A percentile compares a stretch with the other conserved stretches of the same genome.
Evolutionary conservation across 2,888 invertebrate genomes (phyloP).

Genomic region (Callimorpha dominula): DNA sequence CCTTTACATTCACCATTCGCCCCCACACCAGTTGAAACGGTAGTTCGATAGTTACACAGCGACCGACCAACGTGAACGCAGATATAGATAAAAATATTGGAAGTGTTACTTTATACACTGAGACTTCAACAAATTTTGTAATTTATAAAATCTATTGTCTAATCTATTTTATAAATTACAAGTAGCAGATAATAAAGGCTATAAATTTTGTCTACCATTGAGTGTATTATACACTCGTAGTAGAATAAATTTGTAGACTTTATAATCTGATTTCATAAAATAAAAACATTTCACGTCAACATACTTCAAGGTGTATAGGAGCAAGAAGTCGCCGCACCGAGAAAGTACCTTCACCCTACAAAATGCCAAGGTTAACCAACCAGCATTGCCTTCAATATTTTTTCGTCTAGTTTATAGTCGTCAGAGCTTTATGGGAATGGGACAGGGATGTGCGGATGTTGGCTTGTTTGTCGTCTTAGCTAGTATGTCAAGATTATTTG

Average conservation of each 20-base stretch:
- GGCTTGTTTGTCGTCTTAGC: not conserved
- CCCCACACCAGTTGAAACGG: conserved; percentile 53
- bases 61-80: conserved; percentile 44
- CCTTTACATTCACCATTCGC: conserved; percentile 62
- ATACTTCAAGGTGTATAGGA: not conserved
- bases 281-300: too few relatives aligned
- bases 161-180: too few relatives aligned
- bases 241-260: too few relatives aligned
- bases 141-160: too few relatives aligned
- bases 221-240: too few relatives aligned
- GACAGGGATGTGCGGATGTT: not conserved
- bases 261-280: too few relatives aligned
- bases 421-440: not conserved
- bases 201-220: too few relatives aligned
- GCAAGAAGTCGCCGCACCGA: too few relatives aligned
- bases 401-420: not conserved
- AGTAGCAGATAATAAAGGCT: too few relatives aligned
- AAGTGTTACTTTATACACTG: conserved; percentile 2
- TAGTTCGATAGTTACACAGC: conserved; percentile 64
- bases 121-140: too few relatives aligned
- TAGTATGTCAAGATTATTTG: not conserved
- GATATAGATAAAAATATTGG: conserved; percentile 7
- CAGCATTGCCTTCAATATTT: not conserved
- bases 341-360: not conserved
- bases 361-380: not conserved